These are phyloP conservation scores for Halocaridina rubra DNA, from an alignment of 2,888 invertebrate species.

Conservation along the genomic window DNA sequence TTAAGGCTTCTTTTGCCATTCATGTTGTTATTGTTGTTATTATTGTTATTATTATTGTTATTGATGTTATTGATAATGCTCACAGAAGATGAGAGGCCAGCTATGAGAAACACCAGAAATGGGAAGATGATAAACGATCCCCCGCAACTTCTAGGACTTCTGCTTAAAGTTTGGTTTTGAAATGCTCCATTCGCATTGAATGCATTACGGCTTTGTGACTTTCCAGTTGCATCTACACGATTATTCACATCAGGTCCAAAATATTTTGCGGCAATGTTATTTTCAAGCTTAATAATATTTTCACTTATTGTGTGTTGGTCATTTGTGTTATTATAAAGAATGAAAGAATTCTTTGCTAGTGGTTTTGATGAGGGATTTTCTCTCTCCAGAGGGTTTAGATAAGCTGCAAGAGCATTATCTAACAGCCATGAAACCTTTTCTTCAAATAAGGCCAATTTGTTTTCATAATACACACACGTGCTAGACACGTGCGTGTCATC, in stretches of 20 bases:
- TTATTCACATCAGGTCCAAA: too few species aligned
- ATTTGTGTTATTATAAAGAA: too few species aligned
- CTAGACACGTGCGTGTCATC: too few species aligned
- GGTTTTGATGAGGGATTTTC: too few species aligned
- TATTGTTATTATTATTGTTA: slow-evolving; percentile 45
- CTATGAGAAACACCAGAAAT: slow-evolving; percentile 39
- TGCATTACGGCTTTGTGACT: not conserved
- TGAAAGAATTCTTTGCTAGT: too few species aligned
- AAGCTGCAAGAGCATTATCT: not conserved
- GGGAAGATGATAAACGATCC: slow-evolving; percentile 35
- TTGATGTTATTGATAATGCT: slow-evolving; percentile 44
- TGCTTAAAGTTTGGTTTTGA: too few species aligned
- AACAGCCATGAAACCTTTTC: not conserved
- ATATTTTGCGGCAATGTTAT: too few species aligned
- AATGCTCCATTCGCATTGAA: not conserved
- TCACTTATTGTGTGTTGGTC: too few species aligned
- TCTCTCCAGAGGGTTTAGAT: not conserved
- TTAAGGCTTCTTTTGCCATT: not conserved
- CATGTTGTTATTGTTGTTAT: slow-evolving; percentile 33
- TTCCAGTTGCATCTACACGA: not conserved
- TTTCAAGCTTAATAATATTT: too few species aligned
- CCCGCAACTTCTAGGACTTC: not conserved
- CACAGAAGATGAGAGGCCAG: slow-evolving; percentile 21
- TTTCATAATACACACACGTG: too few species aligned
- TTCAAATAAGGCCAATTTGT: too few species aligned